Evolutionary conservation across 2,113 vertebrate genomes (phyloP).

Genomic region (Entomyzon cyanotis): DNA sequence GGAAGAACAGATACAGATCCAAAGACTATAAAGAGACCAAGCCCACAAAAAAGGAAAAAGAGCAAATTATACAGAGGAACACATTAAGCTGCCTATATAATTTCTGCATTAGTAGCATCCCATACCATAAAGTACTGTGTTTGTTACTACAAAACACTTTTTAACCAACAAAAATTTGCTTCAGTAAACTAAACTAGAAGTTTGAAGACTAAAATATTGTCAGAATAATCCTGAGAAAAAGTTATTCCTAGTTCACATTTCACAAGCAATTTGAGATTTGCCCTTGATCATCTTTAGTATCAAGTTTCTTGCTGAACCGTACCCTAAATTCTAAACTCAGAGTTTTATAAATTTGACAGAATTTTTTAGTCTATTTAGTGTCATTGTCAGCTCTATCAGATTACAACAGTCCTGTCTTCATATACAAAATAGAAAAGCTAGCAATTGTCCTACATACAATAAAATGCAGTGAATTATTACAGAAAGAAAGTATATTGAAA

Average conservation of each 20-base stretch:
- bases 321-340: background rate
- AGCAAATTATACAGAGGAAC: background rate
- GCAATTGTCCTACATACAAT: background rate
- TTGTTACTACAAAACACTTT: background rate
- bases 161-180: background rate
- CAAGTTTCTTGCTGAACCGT: background rate
- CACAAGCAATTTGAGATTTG: background rate
- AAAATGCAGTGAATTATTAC: background rate
- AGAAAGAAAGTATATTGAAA: background rate
- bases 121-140: background rate
- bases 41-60: background rate
- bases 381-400: background rate
- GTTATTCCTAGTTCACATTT: background rate
- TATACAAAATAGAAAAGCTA: background rate
- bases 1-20: background rate
- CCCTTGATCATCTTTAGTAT: background rate
- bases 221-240: background rate
- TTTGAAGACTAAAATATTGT: background rate
- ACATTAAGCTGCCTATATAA: background rate
- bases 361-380: background rate
- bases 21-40: background rate
- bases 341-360: background rate
- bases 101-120: background rate
- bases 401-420: background rate
- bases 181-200: background rate